Conservation (phyloP, 2,113 vertebrate species). For the Oophaga pumilio region DNA sequence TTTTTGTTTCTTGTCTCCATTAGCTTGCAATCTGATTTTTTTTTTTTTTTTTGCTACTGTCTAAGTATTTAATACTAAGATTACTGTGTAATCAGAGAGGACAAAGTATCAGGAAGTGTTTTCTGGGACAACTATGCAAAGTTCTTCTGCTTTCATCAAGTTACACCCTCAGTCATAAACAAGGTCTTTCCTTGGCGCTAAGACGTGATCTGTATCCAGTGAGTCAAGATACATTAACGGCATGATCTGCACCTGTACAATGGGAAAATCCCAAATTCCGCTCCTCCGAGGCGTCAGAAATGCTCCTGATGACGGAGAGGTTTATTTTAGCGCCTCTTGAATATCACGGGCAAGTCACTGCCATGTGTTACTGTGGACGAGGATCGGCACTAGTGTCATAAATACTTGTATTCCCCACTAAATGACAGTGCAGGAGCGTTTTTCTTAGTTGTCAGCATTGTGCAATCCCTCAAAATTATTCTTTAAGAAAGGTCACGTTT, state of each 20-base stretch:
- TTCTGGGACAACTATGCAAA: slow-evolving; percentile 25
- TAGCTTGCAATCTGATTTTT: neutral
- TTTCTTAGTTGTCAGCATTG: no score
- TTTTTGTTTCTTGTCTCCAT: no score
- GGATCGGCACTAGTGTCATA: no score
- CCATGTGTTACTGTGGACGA: no score
- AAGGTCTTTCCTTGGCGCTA: neutral
- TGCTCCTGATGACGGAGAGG: neutral
- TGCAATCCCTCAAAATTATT: no score
- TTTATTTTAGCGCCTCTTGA: no score
- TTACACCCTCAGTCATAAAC: neutral
- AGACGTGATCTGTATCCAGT: neutral
- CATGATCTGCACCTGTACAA: neutral
- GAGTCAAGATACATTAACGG: neutral
- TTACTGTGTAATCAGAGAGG: neutral
- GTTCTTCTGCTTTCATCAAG: neutral
- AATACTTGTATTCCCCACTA: no score
- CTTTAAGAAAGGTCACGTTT: no score
- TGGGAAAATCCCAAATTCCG: neutral
- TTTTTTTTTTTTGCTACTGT: no score
- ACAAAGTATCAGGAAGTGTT: slow-evolving; percentile 14
- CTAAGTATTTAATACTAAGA: no score
- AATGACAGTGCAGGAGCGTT: no score
- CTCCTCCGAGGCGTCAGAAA: neutral
- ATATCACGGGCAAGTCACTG: no score